Conservation (phyloP, 2,888 invertebrate genomes). For the Acanthosepion lycidas region DNA sequence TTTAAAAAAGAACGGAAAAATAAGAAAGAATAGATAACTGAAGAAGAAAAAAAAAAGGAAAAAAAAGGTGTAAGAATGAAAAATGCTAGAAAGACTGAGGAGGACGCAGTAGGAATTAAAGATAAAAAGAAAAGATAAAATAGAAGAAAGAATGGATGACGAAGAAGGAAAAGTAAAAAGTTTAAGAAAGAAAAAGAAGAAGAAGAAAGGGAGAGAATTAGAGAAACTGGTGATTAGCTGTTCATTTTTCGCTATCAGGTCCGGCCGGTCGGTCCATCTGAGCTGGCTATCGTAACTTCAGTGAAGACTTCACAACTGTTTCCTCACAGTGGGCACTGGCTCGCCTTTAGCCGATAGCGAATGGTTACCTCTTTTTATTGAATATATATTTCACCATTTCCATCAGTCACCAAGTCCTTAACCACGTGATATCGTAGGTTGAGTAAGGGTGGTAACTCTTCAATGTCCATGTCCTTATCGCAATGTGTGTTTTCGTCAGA, state of each 20-base stretch:
- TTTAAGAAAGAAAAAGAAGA: not conserved
- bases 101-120: not conserved
- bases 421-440: not conserved
- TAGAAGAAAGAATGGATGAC: not conserved
- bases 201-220: not conserved
- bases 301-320: not conserved
- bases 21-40: not conserved
- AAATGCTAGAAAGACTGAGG: fast-evolving
- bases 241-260: conserved; percentile 33
- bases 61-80: not conserved
- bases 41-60: no score
- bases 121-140: not conserved
- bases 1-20: not conserved
- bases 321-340: not conserved
- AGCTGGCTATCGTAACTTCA: not conserved
- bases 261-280: not conserved
- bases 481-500: no score
- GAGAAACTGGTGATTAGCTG: not conserved
- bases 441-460: not conserved
- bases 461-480: no score
- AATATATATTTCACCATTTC: conserved; percentile 33
- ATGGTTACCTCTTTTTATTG: not conserved
- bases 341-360: conserved; percentile 12
- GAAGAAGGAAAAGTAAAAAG: not conserved
- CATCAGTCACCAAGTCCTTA: conserved; percentile 33